phyloP scores from a whole-genome alignment of 2,113 vertebrate species.

The Pelusios castaneus region DNA sequence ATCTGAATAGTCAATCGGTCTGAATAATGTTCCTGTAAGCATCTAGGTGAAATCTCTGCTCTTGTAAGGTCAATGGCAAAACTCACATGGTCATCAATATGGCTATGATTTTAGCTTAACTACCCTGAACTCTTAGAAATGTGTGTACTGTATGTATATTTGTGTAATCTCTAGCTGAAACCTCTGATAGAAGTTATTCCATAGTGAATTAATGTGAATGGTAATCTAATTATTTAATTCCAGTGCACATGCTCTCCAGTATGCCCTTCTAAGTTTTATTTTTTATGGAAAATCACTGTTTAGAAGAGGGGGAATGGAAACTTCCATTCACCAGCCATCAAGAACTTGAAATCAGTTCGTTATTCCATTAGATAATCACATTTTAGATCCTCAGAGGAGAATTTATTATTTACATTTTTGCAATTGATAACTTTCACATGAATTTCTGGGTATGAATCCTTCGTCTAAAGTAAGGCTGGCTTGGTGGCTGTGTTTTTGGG shows the following conservation, averaged over 20 bases:
- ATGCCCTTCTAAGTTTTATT: background rate
- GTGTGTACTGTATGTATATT: fast-evolving
- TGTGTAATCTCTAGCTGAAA: background rate
- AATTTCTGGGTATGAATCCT: background rate
- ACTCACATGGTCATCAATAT: background rate
- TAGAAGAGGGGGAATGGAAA: background rate
- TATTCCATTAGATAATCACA: background rate
- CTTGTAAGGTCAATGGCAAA: background rate
- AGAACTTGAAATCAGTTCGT: background rate
- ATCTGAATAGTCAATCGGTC: background rate
- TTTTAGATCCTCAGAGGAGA: background rate
- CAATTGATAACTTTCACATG: background rate
- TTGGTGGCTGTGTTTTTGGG: background rate
- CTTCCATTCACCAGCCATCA: background rate
- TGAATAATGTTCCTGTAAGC: background rate
- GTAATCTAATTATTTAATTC: background rate
- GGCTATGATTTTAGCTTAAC: background rate
- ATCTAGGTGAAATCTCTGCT: background rate
- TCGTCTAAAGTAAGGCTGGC: background rate
- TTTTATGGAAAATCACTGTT: background rate
- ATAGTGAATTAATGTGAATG: background rate
- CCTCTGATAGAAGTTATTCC: background rate
- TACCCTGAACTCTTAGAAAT: background rate
- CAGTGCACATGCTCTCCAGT: background rate
- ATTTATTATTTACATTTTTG: background rate